phyloP scores from a whole-genome alignment of 2,888 invertebrate genomes.

The Atethmia centrago region DNA sequence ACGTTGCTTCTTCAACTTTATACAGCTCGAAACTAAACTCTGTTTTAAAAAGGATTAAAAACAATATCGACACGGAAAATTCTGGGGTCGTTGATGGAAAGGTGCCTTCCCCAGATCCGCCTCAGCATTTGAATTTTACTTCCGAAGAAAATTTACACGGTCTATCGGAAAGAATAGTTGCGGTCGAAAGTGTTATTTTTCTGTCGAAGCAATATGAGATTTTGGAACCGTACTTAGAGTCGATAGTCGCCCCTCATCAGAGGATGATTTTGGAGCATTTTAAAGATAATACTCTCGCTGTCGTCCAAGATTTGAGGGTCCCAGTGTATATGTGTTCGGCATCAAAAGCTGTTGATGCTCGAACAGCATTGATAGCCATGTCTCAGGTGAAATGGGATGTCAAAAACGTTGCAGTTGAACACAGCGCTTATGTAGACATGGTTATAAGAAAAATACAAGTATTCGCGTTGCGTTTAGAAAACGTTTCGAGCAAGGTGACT shows the following conservation, averaged over 20 bases:
- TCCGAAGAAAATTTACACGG: conserved; percentile 94
- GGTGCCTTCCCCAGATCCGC: conserved; percentile 75
- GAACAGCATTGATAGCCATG: conserved; percentile 95
- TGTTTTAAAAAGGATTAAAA: conserved; percentile 94
- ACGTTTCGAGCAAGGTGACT: conserved; percentile 92
- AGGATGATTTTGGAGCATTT: conserved; percentile 93
- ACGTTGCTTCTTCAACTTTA: conserved; percentile 88
- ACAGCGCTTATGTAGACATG: conserved; percentile 96
- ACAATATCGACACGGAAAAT: conserved; percentile 91
- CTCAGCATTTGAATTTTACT: conserved; percentile 78
- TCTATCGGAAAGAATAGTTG: conserved; percentile 96
- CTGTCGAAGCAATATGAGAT: conserved; percentile 96
- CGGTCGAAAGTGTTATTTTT: conserved; percentile 97
- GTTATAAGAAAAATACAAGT: conserved; percentile 94
- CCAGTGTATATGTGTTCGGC: conserved; percentile 97
- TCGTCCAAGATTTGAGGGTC: conserved; percentile 93
- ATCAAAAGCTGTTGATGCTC: conserved; percentile 94
- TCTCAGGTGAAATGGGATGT: conserved; percentile 98
- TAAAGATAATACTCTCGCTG: conserved; percentile 93
- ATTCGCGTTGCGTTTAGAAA: conserved; percentile 94
- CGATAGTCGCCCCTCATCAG: conserved; percentile 94
- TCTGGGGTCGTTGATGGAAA: conserved; percentile 77
- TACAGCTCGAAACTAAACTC: conserved; percentile 93
- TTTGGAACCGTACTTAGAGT: conserved; percentile 96
- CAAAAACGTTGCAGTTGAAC: conserved; percentile 98